A percentile compares a stretch with the other conserved stretches of the same genome.
phyloP scores from a whole-genome alignment of 2,797 vertebrate genomes.

The Anabas testudineus region DNA sequence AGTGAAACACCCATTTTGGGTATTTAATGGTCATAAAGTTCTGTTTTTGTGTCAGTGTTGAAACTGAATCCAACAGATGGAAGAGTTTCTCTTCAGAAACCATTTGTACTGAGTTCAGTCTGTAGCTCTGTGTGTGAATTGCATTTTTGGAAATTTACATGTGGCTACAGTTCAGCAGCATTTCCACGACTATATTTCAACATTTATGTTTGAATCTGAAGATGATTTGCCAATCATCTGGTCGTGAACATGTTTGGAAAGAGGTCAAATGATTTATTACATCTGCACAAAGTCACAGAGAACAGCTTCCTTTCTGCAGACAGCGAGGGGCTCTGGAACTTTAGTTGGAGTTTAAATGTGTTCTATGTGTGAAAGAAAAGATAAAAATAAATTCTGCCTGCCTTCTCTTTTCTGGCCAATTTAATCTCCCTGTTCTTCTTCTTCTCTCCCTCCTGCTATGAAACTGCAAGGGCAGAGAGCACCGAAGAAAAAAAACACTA shows the following conservation, averaged over 20 bases:
- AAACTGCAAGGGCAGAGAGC: slow-evolving; percentile 29
- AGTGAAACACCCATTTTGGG: not conserved
- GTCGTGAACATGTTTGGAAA: not conserved
- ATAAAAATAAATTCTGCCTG: slow-evolving; percentile 48
- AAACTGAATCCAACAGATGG: not conserved
- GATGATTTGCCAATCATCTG: not conserved
- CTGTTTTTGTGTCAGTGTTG: not conserved
- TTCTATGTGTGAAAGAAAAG: slow-evolving; percentile 27
- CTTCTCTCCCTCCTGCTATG: slow-evolving; percentile 15
- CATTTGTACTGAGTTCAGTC: too few species aligned
- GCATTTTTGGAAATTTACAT: too few species aligned
- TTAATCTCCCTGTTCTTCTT: slow-evolving; percentile 26
- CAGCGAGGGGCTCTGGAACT: not conserved
- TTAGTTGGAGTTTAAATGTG: slow-evolving; percentile 12
- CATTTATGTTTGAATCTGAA: too few species aligned
- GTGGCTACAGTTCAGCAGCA: too few species aligned
- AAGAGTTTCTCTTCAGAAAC: not conserved
- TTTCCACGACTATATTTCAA: too few species aligned
- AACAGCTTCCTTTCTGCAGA: not conserved
- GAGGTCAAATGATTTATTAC: not conserved
- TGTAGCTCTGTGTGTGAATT: too few species aligned
- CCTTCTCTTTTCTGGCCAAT: slow-evolving; percentile 38
- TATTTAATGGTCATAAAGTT: not conserved
- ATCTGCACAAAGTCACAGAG: not conserved
- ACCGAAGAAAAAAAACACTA: not conserved